A percentile compares a stretch with the other conserved stretches of the same genome.
Evolutionary conservation across 2,888 invertebrate genomes (phyloP).

Genomic region (Euproctis similis): DNA sequence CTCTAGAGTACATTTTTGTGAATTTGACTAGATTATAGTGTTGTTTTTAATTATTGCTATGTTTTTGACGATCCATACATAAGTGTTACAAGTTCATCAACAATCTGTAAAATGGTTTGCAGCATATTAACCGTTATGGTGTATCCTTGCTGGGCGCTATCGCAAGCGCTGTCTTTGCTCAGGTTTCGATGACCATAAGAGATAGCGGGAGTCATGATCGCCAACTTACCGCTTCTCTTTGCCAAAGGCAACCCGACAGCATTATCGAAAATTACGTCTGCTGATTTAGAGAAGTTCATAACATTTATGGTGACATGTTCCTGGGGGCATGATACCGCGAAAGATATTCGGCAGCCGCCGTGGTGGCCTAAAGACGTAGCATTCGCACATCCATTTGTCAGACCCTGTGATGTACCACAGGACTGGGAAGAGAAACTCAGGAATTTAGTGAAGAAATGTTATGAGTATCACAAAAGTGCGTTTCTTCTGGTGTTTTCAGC

Average conservation of each 20-base stretch:
- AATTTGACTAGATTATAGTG: conserved; percentile 24
- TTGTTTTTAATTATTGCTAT: conserved; percentile 13
- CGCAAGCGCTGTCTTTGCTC: conserved; percentile 55
- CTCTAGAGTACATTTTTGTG: conserved; percentile 39
- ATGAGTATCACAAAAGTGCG: conserved; percentile 82
- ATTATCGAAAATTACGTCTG: conserved; percentile 76
- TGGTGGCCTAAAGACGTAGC: conserved; percentile 83
- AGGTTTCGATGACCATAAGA: conserved; percentile 64
- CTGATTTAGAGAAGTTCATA: conserved; percentile 81
- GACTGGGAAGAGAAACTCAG: conserved; percentile 79
- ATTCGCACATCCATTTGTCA: conserved; percentile 79
- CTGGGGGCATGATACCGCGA: conserved; percentile 78
- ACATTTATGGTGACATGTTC: conserved; percentile 86
- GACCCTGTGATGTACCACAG: conserved; percentile 58
- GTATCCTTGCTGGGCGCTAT: conserved; percentile 42
- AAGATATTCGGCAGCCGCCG: conserved; percentile 76
- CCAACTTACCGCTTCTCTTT: conserved; percentile 83
- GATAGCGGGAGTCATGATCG: conserved; percentile 77
- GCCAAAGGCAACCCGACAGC: conserved; percentile 83
- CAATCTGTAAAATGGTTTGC: conserved; percentile 35
- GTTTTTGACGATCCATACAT: conserved; percentile 22
- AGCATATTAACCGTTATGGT: conserved; percentile 50
- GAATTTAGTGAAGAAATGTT: conserved; percentile 80
- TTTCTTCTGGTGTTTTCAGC: conserved; percentile 83
- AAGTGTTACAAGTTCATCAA: conserved; percentile 31